phyloP scores from a whole-genome alignment of 2,797 vertebrate species.

The Urosaurus nigricauda region DNA sequence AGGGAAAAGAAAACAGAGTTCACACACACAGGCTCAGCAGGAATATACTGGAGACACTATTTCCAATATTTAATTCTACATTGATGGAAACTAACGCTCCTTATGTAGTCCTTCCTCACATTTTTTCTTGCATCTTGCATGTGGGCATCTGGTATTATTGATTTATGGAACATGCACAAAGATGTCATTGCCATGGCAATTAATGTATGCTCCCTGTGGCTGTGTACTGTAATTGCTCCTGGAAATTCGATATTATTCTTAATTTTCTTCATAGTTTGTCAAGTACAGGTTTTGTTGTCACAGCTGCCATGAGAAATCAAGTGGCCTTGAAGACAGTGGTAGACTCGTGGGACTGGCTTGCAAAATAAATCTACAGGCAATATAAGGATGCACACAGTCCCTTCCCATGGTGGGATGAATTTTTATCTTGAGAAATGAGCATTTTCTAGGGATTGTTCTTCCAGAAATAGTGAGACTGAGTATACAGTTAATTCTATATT shows the following conservation, averaged over 20 bases:
- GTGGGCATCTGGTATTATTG: slow-evolving; percentile 63
- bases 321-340: slow-evolving; percentile 65
- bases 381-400: slow-evolving; percentile 25
- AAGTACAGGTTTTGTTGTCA: slow-evolving; percentile 72
- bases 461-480: slow-evolving; percentile 18
- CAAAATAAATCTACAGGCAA: slow-evolving; percentile 27
- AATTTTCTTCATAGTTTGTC: slow-evolving; percentile 81
- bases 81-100: slow-evolving; percentile 69
- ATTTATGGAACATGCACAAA: slow-evolving; percentile 79
- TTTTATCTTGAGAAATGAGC: slow-evolving; percentile 37
- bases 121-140: slow-evolving; percentile 47
- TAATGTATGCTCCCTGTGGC: slow-evolving; percentile 74
- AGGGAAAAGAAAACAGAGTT: slow-evolving; percentile 18
- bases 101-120: slow-evolving; percentile 53
- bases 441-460: slow-evolving; percentile 39
- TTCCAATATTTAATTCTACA: slow-evolving; percentile 59
- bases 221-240: slow-evolving; percentile 77
- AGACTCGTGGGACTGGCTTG: slow-evolving; percentile 46
- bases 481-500: neutral
- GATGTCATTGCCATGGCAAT: slow-evolving; percentile 74
- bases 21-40: slow-evolving; percentile 24
- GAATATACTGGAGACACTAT: slow-evolving; percentile 43
- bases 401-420: slow-evolving; percentile 30
- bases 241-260: slow-evolving; percentile 82
- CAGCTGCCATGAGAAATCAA: slow-evolving; percentile 73